A percentile compares a stretch with the other conserved stretches of the same genome.
These are phyloP conservation scores for Eupithecia exiguata DNA, from an alignment of 2,888 invertebrate genomes.

Conservation along the genomic window DNA sequence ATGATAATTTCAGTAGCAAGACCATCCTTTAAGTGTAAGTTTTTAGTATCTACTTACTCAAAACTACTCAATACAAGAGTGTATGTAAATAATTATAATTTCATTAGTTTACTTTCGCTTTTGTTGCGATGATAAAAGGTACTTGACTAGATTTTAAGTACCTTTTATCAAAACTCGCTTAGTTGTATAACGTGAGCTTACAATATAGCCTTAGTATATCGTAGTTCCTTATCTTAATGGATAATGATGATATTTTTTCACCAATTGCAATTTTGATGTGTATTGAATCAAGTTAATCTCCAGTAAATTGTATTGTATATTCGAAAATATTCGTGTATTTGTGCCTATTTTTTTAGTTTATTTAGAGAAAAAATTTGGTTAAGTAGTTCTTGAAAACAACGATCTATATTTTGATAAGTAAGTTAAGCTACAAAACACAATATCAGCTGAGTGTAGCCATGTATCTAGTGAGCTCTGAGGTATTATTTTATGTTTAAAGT, in stretches of 20 bases:
- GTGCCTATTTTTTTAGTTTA: background rate
- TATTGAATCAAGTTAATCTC: background rate
- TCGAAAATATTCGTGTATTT: background rate
- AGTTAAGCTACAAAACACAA: background rate
- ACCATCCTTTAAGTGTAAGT: background rate
- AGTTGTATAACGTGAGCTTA: constrained; percentile 31
- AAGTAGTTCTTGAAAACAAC: background rate
- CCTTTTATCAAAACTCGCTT: constrained; percentile 55
- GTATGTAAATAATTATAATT: constrained; percentile 51
- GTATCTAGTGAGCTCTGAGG: background rate
- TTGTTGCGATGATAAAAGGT: constrained; percentile 55
- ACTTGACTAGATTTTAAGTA: constrained; percentile 67
- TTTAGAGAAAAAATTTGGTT: background rate
- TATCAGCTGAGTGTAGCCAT: constrained; percentile 4
- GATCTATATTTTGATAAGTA: background rate
- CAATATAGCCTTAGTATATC: constrained; percentile 34
- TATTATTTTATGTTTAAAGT: background rate
- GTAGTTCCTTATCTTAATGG: constrained; percentile 31
- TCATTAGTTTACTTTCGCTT: constrained; percentile 30
- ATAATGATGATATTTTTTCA: constrained; percentile 31
- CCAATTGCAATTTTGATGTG: background rate
- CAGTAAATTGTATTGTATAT: background rate
- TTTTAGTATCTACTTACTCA: background rate
- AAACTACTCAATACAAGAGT: background rate
- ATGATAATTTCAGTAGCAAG: background rate